Conservation (phyloP, 2,113 vertebrate genomes). For the Typhlomys cinereus region DNA sequence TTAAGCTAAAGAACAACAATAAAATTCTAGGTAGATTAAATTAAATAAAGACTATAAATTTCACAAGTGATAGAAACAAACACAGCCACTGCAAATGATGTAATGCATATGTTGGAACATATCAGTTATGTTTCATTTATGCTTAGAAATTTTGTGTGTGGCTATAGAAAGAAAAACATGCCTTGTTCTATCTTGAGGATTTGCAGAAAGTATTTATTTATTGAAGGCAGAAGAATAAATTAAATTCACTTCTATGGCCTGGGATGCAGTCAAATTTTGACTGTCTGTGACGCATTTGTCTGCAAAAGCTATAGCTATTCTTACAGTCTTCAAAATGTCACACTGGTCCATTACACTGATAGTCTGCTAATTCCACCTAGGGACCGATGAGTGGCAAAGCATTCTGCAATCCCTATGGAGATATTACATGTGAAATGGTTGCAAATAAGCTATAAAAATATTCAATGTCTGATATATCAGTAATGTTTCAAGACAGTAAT, state of each 20-base stretch:
- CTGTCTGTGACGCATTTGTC: not conserved
- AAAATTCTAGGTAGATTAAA: not conserved
- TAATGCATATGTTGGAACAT: not conserved
- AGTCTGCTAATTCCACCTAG: not conserved
- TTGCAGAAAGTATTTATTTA: slow-evolving; percentile 2
- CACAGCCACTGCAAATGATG: not conserved
- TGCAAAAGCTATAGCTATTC: not conserved
- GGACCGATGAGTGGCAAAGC: not conserved
- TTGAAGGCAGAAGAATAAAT: not conserved
- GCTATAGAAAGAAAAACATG: not conserved
- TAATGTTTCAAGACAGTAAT: not conserved
- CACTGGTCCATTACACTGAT: not conserved
- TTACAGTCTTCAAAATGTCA: not conserved
- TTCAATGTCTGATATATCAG: not conserved
- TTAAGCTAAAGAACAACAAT: not conserved
- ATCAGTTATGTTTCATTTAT: no score
- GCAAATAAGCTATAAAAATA: not conserved
- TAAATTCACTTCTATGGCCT: not conserved
- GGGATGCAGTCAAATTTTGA: not conserved
- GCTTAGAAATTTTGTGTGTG: not conserved
- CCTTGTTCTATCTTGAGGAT: not conserved
- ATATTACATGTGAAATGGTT: not conserved
- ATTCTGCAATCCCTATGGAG: not conserved
- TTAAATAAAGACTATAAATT: not conserved
- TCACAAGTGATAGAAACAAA: not conserved